Evolutionary conservation across 2,797 vertebrate genomes (phyloP).

Genomic region (Characodon lateralis): DNA sequence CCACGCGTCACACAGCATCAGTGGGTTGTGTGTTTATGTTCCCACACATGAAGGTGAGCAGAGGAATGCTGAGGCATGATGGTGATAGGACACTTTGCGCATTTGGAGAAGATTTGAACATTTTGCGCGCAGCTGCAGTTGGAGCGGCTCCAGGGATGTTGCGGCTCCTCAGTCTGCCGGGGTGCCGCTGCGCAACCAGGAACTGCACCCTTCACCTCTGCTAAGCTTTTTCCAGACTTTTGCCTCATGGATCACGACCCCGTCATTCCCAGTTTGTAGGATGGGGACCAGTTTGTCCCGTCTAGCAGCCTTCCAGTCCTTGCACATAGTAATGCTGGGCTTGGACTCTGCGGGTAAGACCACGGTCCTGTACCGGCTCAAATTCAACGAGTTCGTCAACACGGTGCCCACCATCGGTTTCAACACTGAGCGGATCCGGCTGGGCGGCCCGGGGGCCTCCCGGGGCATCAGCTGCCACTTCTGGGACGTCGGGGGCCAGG

Average conservation of each 20-base stretch:
- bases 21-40: constrained; percentile 17
- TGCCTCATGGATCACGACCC: neutral
- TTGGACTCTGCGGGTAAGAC: constrained; percentile 97
- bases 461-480: constrained; percentile 98
- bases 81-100: constrained; percentile 36
- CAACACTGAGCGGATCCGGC: constrained; percentile 94
- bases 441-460: constrained; percentile 88
- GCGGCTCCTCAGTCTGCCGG: constrained; percentile 52
- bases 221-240: neutral
- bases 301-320: constrained; percentile 93
- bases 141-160: constrained; percentile 62
- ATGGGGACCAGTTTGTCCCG: constrained; percentile 95
- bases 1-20: constrained; percentile 52
- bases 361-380: constrained; percentile 93
- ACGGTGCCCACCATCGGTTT: constrained; percentile 98
- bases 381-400: constrained; percentile 98
- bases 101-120: constrained; percentile 30
- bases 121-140: constrained; percentile 16
- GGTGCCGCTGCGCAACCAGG: constrained; percentile 41
- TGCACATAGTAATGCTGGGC: constrained; percentile 98
- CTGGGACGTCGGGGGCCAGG: constrained; percentile 97
- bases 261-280: neutral
- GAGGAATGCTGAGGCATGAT: constrained; percentile 18
- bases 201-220: constrained; percentile 46
- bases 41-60: constrained; percentile 19